Base-by-base conservation (phyloP, 2,113 vertebrate genomes). In the Esox niger region DNA sequence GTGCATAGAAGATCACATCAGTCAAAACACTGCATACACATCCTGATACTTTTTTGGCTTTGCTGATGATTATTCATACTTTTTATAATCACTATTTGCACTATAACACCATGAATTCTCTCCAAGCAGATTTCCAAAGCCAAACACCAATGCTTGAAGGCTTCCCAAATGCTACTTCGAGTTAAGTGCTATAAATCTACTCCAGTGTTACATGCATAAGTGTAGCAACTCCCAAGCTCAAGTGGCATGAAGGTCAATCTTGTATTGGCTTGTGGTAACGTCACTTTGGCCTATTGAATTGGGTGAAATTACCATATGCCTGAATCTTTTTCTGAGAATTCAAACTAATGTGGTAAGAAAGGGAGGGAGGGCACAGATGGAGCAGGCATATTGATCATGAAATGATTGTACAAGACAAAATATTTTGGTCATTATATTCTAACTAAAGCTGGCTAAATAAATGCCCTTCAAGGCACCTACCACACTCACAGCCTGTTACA, bases 211-310 rank as follows among this genome's bases (percentile, higher is more conserved):
- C 78, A 70, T 85, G 82, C 82, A 74, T 46, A 25, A 1, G 35
- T 72, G 47, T 64, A 55, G n/a, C 62, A 58, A 29, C 17, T 49
- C 20, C 47, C 38, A 80, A 78, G 66, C 74, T 77, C 64, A 65
- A 76, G 38, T 75, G 69, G 71, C 54, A 66, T 65, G 64, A 46
- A 17, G 81, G 67, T 74, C 61, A 35, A 31, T 63, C 38, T 70
- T 30, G 68, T 43, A 72, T 71, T 74, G 69, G 73, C 62, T 66
- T 67, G 62, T 46, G 74, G 73, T 71, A 68, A 73, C 63, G 68
- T 67, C 68, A 79, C 35, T 65, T 30, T 56, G 23, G 31, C 54
- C 30, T 64, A 46, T 3, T 20, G 27, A 15, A n/a, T 29, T 65
- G 38, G 66, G 17, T 5, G 25, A 68, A 32, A 68, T 35, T 1